phyloP scores from a whole-genome alignment of 2,888 invertebrate genomes.

The Andricus quercusramuli region DNA sequence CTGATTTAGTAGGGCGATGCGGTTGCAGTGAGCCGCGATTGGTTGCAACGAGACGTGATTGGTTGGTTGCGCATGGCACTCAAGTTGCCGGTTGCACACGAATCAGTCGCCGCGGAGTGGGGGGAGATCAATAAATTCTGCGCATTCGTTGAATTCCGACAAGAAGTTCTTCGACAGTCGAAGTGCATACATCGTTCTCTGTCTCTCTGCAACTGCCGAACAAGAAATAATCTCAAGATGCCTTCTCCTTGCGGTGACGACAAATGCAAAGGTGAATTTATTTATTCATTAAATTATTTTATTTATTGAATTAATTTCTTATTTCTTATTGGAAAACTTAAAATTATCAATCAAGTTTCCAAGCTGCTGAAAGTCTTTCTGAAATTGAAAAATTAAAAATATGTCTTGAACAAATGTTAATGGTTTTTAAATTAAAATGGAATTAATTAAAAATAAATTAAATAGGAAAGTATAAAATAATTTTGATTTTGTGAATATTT shows the following conservation, averaged over 20 bases:
- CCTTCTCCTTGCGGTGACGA: constrained; percentile 72
- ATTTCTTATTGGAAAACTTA: background rate
- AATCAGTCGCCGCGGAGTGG: constrained; percentile 63
- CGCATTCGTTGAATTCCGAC: constrained; percentile 53
- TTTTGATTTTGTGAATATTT: no score
- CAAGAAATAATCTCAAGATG: constrained; percentile 63
- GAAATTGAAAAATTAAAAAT: background rate
- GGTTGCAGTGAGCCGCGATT: constrained; percentile 25
- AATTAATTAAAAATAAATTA: background rate
- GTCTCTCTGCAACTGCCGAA: constrained; percentile 11
- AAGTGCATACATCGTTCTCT: constrained; percentile 50
- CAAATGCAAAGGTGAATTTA: constrained; percentile 73
- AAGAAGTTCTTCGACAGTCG: constrained; percentile 58
- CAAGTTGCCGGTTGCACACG: constrained; percentile 48
- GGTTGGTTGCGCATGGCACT: constrained; percentile 51
- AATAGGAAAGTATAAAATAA: no score
- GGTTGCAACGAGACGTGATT: constrained; percentile 20
- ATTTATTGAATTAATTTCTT: background rate
- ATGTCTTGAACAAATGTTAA: background rate
- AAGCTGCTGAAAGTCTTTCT: background rate
- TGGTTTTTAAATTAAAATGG: background rate
- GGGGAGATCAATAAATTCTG: constrained; percentile 75
- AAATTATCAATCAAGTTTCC: no score
- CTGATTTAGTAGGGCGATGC: constrained; percentile 52
- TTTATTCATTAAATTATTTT: background rate